A percentile compares a stretch with the other conserved stretches of the same genome.
phyloP scores from a whole-genome alignment of 2,888 invertebrate genomes.

The Dryococelus australis region DNA sequence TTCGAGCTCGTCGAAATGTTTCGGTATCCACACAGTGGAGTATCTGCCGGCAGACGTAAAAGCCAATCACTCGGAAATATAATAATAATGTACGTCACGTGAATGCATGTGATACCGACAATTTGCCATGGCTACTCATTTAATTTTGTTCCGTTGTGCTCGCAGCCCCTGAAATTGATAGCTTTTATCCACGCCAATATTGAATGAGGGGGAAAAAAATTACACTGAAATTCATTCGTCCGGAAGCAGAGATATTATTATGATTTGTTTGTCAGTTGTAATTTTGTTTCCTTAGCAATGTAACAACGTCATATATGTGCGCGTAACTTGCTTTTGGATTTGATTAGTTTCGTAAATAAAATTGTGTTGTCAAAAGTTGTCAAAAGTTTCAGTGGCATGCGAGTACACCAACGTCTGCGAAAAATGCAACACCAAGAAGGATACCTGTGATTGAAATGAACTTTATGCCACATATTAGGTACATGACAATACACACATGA shows the following conservation, averaged over 20 bases:
- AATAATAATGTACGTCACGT: background rate
- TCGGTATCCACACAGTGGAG: background rate
- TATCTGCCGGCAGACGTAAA: background rate
- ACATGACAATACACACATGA: no score
- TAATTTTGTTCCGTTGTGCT: background rate
- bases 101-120: background rate
- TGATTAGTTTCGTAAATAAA: no score
- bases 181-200: background rate
- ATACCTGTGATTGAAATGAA: no score
- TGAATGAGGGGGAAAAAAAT: background rate
- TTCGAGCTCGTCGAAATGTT: background rate
- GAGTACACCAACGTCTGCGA: no score
- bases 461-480: no score
- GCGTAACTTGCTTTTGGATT: no score
- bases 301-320: no score
- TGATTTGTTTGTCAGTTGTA: background rate
- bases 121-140: constrained; percentile 2
- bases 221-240: background rate
- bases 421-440: no score
- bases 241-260: constrained; percentile 16
- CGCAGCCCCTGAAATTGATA: background rate
- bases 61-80: background rate
- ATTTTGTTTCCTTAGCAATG: background rate
- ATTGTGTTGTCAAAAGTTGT: no score
- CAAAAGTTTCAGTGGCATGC: no score